Evolutionary conservation across 2,797 vertebrate species (phyloP), one percentile per base, ranked within the genome.

Genomic region (Cirrhinus molitorella): DNA sequence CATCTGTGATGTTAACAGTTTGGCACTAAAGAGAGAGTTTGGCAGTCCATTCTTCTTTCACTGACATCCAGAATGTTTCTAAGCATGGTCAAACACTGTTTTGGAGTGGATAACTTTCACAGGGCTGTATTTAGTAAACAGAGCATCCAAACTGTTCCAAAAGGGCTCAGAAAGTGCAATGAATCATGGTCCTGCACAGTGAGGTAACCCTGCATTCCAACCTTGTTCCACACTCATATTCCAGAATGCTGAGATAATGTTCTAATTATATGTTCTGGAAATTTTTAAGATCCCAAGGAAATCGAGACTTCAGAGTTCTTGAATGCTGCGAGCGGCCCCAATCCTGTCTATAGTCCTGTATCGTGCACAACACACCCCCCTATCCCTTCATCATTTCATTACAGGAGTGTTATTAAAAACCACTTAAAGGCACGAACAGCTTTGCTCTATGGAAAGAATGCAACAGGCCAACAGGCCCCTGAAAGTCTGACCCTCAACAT

Each of bases 341-440:
- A 51, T 28, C 25, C 68, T 53, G 45, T 63, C 51, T 80, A n/a
- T 21, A 23, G 70, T 51, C 55, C 66, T 17, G 16, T 34, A 11
- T 17, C 37, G 68, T 1, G 12, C 37, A 40, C 45, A 79, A 76
- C 76, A 65, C 76, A 80, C 83, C 72, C 84, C 77, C 77, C 85
- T 78, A 57, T 90, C 78, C 78, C 87, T 90, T 88, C 89, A 93
- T 94, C 92, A 91, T 91, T 92, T 89, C 91, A 90, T 90, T 89
- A 78, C 86, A 91, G 88, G 88, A 92, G 91, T 90, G 88, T 91
- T 92, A 92, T 94, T 94, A 94, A 94, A 94, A 91, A 84, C 90
- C 91, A 91, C 91, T 93, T 89, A 91, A 88, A 79, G 84, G 83
- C 87, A 80, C 87, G 89, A 88, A 80, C 88, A 91, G 89, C 71